Base-by-base conservation (phyloP, 2,888 invertebrate genomes). In the Eilema depressum region DNA sequence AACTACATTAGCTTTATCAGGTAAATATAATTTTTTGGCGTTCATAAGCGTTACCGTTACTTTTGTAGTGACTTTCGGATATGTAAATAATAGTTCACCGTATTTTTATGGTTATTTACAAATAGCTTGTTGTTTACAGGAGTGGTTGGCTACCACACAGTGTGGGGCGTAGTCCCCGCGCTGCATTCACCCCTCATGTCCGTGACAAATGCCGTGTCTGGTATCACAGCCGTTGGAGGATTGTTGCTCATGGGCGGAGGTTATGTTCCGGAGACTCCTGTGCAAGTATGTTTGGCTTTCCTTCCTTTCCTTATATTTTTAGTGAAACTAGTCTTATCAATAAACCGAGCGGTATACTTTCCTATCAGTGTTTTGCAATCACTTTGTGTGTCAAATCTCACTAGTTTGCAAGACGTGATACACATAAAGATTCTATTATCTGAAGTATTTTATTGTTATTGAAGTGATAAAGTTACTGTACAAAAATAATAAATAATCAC, bases 141-240 rank as follows among this genome's bases (percentile, higher is more conserved):
- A 65, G 96, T 98, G 84, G 98, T 98, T 26, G 96, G 96, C 2
- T 98, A 98, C 92, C 98, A 98, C 93, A 98, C 98, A 1, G 98
- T 98, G 20, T 98, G 98, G 98, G 98, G 98, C 66, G 98, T 98
- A 25, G 98, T 98, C 23, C 98, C 98, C 14, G 98, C 98, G 41
- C 96, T 98, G 28, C 98, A 98, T 94, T 98, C 98, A 0, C 98
- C 98, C 0, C 96, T 98, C 33, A 98, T 98, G 98, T 98, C 98
- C 0, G 98, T 98, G 53, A 98, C 98, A 8, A 98, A 98, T 91
- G 98, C 98, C 74, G 98, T 98, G 85, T 98, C 98, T 14, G 98
- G 98, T 37, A 98, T 98, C 86, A 98, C 98, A 1, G 98, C 98
- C 25, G 98, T 98, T n/a, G 98, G 98, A 66, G 98, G 98, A 0